Evolutionary conservation across 2,888 invertebrate species (phyloP), one percentile per base, ranked within the genome.

Genomic region (Chelonus formosanus): DNA sequence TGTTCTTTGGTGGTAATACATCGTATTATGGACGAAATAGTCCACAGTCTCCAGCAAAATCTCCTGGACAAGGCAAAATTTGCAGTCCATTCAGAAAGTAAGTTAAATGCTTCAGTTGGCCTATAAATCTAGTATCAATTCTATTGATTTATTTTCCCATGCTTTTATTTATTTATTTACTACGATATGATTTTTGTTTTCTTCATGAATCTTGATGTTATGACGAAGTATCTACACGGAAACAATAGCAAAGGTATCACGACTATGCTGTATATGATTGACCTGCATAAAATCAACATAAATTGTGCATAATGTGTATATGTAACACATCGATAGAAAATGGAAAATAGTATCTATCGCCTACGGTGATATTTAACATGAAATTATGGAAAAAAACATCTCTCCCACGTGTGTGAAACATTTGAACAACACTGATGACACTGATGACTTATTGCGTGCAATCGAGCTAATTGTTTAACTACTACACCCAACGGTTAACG

Each of bases 1-100:
- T 82, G 82, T 80, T 82, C 73, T 77, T 81, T 66, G 77, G 77
- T 61, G 75, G 77, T 31, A 50, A 31, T 59, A 59, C 59, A 40
- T 75, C 76, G 63, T 74, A 71, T 68, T 76, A 77, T 66, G 75
- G 73, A 68, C 77, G 77, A 62, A 80, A 76, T 63, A 76, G 72
- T 60, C 77, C 80, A 63, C 73, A 80, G 47, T 79, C 82, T 31
- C 75, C 80, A 7, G 76, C 75, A 36, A 78, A 78, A 64, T 69
- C 70, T 61, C 78, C 76, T 52, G 74, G 77, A 45, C 82, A 82
- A 82, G 77, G 81, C 62, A 78, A 75, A 70, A 72, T 78, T 55
- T 79, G 74, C 67, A 83, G 79, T 66, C 82, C 83, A 10, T 83
- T 83, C 67, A 74, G 78, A 75, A 82, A 76, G 83, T 83, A 73